phyloP scores from a whole-genome alignment of 1,140 invertebrate genomes.

The Drosophila subpulchrella region DNA sequence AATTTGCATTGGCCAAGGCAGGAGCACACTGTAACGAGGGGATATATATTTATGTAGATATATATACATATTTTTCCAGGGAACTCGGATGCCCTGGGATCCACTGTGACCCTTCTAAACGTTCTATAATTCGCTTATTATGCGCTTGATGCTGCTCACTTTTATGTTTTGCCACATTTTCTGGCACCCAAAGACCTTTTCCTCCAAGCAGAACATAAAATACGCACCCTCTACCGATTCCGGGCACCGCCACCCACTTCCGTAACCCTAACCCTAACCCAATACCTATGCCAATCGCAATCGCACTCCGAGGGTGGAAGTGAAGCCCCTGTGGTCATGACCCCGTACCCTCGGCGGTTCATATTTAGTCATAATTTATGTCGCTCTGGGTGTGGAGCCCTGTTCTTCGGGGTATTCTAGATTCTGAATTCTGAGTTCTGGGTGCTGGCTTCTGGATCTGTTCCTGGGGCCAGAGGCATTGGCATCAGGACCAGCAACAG shows the following conservation, averaged over 20 bases:
- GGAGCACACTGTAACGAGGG: not conserved
- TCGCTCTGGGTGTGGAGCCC: constrained; percentile 68
- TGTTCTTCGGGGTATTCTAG: constrained; percentile 57
- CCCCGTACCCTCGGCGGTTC: constrained; percentile 46
- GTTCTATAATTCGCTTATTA: constrained; percentile 82
- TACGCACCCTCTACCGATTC: constrained; percentile 49
- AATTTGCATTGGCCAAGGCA: constrained; percentile 59
- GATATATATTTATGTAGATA: not conserved
- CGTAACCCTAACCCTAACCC: constrained; percentile 2
- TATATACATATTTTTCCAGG: too few relatives aligned
- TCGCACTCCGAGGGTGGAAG: constrained; percentile 1
- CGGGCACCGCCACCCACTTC: constrained; percentile 8
- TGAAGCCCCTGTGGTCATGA: constrained; percentile 49
- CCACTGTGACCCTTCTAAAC: constrained; percentile 73
- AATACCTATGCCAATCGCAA: not conserved
- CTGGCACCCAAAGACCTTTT: constrained; percentile 36
- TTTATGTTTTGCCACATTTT: constrained; percentile 74
- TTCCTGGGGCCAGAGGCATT: not conserved
- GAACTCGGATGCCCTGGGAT: not conserved
- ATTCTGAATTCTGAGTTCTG: not conserved
- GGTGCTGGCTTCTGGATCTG: constrained; percentile 15
- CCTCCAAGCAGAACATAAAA: constrained; percentile 48
- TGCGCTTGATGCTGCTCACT: constrained; percentile 71
- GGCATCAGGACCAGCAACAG: not conserved
- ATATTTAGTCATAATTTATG: constrained; percentile 83